Evolutionary conservation across 2,113 vertebrate species (phyloP).

Genomic region (Hemibagrus wyckioides): DNA sequence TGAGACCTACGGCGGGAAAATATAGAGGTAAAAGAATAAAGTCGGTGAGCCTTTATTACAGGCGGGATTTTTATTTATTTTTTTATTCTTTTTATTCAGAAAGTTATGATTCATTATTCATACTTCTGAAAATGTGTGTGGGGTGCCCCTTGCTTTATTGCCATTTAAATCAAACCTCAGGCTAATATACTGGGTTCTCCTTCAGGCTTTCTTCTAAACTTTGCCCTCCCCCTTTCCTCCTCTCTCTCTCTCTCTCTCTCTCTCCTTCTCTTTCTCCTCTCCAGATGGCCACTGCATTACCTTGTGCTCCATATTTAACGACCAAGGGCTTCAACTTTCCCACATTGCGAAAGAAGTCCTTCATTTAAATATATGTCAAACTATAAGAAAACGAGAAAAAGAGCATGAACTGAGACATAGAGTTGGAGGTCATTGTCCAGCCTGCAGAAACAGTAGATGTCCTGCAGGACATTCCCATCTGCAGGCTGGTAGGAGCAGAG

Average conservation of each 20-base stretch:
- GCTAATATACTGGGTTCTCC: constrained; percentile 56
- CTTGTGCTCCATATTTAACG: constrained; percentile 77
- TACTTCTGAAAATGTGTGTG: constrained; percentile 61
- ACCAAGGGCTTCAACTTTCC: constrained; percentile 66
- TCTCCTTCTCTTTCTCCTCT: constrained; percentile 26
- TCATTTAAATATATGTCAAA: constrained; percentile 52
- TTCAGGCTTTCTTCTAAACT: constrained; percentile 62
- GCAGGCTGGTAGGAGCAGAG: constrained; percentile 70
- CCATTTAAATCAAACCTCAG: constrained; percentile 75
- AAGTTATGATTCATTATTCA: constrained; percentile 70
- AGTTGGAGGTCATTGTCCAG: constrained; percentile 69
- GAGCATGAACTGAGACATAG: constrained; percentile 41
- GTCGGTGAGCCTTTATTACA: constrained; percentile 58
- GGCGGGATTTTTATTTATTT: constrained; percentile 39
- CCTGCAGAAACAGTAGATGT: constrained; percentile 71
- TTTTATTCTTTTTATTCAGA: constrained; percentile 6
- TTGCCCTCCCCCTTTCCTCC: constrained; percentile 59
- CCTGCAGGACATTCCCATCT: constrained; percentile 76
- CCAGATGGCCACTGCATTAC: constrained; percentile 80
- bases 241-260: constrained; percentile 40
- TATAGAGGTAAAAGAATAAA: constrained; percentile 62
- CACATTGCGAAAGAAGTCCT: constrained; percentile 58
- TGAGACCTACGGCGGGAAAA: constrained; percentile 60
- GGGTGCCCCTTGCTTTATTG: constrained; percentile 70
- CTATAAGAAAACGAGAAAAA: neutral